A percentile compares a stretch with the other conserved stretches of the same genome.
phyloP scores from a whole-genome alignment of 2,888 invertebrate species.

The Hyalella azteca region DNA sequence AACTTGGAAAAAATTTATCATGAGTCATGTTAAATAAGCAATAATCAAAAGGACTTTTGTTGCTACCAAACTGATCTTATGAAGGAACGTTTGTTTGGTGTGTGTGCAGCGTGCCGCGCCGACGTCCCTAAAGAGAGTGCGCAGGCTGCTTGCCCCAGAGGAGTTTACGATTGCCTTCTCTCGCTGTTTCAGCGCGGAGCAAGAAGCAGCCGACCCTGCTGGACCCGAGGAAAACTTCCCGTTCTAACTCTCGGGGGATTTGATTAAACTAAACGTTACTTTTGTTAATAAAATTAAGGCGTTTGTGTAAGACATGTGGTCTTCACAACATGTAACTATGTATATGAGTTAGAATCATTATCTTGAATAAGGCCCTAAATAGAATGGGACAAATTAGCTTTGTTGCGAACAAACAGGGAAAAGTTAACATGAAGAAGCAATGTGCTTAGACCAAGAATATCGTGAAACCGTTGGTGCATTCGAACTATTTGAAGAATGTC shows the following conservation, averaged over 20 bases:
- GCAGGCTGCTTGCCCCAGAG: background rate
- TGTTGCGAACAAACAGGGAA: too few relatives aligned
- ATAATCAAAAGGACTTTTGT: too few relatives aligned
- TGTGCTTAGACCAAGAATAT: too few relatives aligned
- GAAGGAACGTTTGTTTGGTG: background rate
- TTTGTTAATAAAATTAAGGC: background rate
- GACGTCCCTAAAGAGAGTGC: background rate
- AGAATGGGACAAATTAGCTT: too few relatives aligned
- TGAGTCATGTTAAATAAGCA: too few relatives aligned
- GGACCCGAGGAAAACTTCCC: conserved; percentile 44
- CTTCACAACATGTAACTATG: too few relatives aligned
- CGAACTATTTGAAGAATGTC: too few relatives aligned
- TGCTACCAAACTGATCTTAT: background rate
- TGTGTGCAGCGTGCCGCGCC: background rate
- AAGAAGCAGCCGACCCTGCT: conserved; percentile 15
- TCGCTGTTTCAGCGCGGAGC: conserved; percentile 37
- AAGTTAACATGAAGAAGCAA: too few relatives aligned
- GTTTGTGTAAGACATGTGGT: background rate
- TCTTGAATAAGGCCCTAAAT: too few relatives aligned
- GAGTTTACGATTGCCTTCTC: background rate
- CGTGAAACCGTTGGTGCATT: too few relatives aligned
- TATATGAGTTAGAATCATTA: too few relatives aligned
- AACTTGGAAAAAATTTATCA: too few relatives aligned
- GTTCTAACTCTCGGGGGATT: conserved; percentile 25
- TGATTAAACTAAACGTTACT: background rate